Evolutionary conservation across 92 coral and sea anemone species (phyloP), one percentile per base, ranked within the genome.

Genomic region (Epizoanthus illoricatus): DNA sequence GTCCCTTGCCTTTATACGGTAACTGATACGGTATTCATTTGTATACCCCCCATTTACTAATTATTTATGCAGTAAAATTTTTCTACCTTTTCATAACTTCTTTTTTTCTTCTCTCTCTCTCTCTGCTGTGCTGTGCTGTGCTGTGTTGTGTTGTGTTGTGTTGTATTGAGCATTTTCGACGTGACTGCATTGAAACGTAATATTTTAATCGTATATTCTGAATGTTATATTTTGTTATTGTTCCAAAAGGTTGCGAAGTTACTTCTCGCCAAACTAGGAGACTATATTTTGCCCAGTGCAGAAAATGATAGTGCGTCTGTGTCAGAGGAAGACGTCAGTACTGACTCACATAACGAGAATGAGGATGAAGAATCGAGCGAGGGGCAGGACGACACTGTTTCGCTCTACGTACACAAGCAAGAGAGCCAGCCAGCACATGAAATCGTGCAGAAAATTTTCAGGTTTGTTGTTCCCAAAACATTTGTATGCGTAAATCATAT

Each of bases 391-490:
- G 69, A 59, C 59, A 69, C 81, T 40, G 80, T 91, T 69, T 91
- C 90, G 9, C 80, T 95, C 82, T 93, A 88, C 80, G 90, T 91
- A 43, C 98, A 95, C 71, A 91, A 93, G 78, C 80, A 97, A 76
- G 92, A 76, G 65, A 92, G 92, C 52, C 97, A 93, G 58, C 92
- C 93, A 16, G 91, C 98, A 21, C 98, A 93, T 74, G 98, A 93
- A 73, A 87, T 95, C 58, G 98, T 95, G 5, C 98, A 93, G 86
- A 95, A 90, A 87, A 86, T 95, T 1, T 80, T 95, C 55, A 95
- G 98, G 98, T 95, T 74, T 42, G 84, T 7, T 36, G 1, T 4
- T 11, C 41, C 60, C 66, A 12, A 45, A 9, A 10, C 56, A 52
- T 52, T 52, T 52, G 15, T 9, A 2, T 52, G 16, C 3, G 36